Evolutionary conservation across 2,113 vertebrate species (phyloP), one percentile per base, ranked within the genome.

Genomic region (Lichenostomus cassidix): DNA sequence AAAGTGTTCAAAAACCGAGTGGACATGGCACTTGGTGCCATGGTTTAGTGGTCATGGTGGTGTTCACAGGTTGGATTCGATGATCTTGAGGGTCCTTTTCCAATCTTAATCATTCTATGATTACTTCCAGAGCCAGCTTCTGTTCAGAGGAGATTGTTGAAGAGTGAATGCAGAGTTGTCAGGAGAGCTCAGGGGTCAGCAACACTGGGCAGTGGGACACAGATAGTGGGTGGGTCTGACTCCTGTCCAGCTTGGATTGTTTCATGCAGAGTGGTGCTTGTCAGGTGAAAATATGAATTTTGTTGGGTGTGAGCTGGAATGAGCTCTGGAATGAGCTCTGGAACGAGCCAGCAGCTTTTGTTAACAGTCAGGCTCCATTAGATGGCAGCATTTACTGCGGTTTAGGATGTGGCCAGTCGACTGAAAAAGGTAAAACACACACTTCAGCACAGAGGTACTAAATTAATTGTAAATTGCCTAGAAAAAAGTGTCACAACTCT

Each of bases 361-460:
- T 46, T 56, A 31, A 6, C 1, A 0, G 4, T 18, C 27, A 9
- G 5, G 7, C 18, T 42, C 97, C 97, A 44, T 94, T 91, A 97
- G 97, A 85, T 95, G 96, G 97, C 95, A 96, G 94, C 93, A 95
- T 95, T 95, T 69, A 39, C 93, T 75, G 12, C 2, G 2, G 37
- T 91, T 95, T 85, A 42, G 58, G 33, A 23, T 37, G 7, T 11
- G 19, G 9, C 35, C 69, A 16, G 8, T 9, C 24, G 21, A 18
- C 17, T 33, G 47, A 52, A 68, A 24, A 4, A 14, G 18, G 9
- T n/a, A 25, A 3, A 56, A 56, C 13, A 0, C 17, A 19, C 25
- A 3, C 12, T 67, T 50, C 76, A 53, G 22, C 25, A 1, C 0
- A 7, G 15, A 76, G 5, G 15, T 27, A 39, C 74, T 46, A 35